Percentiles rank a stretch among this genome's conserved stretches.
These are phyloP conservation scores for Drosophila ananassae DNA, from an alignment of 1,140 invertebrate species.

Conservation along the genomic window DNA sequence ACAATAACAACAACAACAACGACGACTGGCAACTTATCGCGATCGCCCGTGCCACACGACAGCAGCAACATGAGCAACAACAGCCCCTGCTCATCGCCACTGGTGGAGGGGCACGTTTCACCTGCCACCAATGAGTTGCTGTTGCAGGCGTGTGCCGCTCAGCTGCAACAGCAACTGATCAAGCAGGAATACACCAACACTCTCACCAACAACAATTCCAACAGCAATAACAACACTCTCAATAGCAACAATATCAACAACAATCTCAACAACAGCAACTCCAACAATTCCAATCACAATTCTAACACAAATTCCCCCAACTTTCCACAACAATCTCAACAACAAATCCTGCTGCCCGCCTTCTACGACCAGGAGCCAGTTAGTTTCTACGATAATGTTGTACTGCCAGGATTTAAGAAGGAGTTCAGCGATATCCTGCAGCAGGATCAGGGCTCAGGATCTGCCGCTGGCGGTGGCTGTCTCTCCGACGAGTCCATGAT, in stretches of 20 bases:
- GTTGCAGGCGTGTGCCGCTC: slow-evolving; percentile 76
- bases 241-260: slow-evolving; percentile 31
- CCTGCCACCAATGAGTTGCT: slow-evolving; percentile 73
- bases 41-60: slow-evolving; percentile 76
- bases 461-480: slow-evolving; percentile 45
- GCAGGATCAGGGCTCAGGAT: slow-evolving; percentile 58
- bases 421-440: slow-evolving; percentile 80
- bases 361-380: slow-evolving; percentile 71
- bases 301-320: slow-evolving; percentile 25
- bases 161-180: slow-evolving; percentile 65
- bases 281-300: slow-evolving; percentile 24
- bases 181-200: slow-evolving; percentile 73
- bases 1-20: slow-evolving; percentile 15
- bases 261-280: slow-evolving; percentile 30
- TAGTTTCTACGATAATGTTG: slow-evolving; percentile 74
- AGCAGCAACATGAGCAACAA: slow-evolving; percentile 26
- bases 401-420: slow-evolving; percentile 73
- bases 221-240: slow-evolving; percentile 24
- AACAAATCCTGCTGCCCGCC: slow-evolving; percentile 51
- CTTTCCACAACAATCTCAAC: slow-evolving; percentile 14
- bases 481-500: slow-evolving; percentile 84
- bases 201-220: slow-evolving; percentile 35
- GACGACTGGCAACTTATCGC: slow-evolving; percentile 55
- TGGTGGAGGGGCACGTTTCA: slow-evolving; percentile 43
- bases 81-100: slow-evolving; percentile 50